Evolutionary conservation across 2,888 invertebrate species (phyloP).

Genomic region (Vanessa cardui): DNA sequence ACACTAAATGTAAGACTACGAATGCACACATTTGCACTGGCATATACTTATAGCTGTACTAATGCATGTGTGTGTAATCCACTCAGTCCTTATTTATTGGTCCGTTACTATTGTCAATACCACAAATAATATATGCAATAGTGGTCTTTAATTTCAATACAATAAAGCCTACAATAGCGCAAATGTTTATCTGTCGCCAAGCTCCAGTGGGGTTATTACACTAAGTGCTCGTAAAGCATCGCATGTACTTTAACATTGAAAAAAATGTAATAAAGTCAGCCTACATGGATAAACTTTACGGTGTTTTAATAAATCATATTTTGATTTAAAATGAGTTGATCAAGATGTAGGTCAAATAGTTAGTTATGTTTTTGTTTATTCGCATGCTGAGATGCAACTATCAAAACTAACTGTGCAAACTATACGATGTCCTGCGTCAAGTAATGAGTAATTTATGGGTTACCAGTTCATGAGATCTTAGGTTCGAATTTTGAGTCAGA

Average conservation of each 20-base stretch:
- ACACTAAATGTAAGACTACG: no score
- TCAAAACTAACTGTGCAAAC: no score
- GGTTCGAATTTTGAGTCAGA: no score
- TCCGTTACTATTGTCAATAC: conserved; percentile 1
- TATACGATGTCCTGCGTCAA: no score
- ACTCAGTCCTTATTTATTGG: conserved; percentile 5
- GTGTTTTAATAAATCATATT: no score
- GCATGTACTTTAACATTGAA: conserved; percentile 2
- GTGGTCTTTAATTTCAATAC: background rate
- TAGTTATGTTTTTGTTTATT: no score
- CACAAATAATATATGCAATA: background rate
- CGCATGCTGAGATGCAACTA: no score
- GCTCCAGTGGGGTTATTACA: conserved; percentile 14
- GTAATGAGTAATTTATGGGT: no score
- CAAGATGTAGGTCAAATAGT: background rate
- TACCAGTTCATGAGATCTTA: no score
- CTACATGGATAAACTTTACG: background rate
- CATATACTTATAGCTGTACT: background rate
- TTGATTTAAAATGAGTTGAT: no score
- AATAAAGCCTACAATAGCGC: conserved; percentile 6
- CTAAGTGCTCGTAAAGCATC: conserved; percentile 18
- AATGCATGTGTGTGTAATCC: conserved; percentile 8
- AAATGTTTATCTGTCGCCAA: background rate
- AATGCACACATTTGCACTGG: no score
- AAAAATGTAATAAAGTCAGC: background rate